A percentile compares a stretch with the other conserved stretches of the same genome.
phyloP scores from a whole-genome alignment of 2,113 vertebrate species.

The Megaceryle maxima region DNA sequence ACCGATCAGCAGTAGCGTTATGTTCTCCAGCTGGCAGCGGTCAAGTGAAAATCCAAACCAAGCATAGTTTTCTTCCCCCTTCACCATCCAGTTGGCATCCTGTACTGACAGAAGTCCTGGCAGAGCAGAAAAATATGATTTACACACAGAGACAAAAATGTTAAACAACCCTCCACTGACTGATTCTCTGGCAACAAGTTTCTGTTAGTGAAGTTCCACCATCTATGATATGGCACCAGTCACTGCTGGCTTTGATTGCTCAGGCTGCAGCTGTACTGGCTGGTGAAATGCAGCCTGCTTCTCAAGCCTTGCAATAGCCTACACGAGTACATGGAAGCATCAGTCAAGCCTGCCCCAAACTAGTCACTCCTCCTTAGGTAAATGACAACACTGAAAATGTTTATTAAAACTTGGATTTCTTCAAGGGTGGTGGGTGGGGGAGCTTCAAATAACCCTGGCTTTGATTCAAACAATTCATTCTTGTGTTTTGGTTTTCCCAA shows the following conservation, averaged over 20 bases:
- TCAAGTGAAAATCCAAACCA: conserved; percentile 80
- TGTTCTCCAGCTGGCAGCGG: conserved; percentile 17
- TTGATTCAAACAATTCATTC: background rate
- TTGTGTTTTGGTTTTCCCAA: background rate
- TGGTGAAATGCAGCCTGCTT: background rate
- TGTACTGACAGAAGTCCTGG: conserved; percentile 58
- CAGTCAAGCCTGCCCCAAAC: background rate
- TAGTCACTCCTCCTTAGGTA: background rate
- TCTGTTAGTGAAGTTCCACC: background rate
- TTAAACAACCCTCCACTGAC: background rate
- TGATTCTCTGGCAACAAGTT: background rate
- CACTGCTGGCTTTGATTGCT: background rate
- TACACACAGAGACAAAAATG: background rate
- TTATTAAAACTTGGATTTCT: background rate
- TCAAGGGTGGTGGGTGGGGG: background rate
- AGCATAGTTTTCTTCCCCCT: conserved; percentile 72
- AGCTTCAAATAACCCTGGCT: background rate
- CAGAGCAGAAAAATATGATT: background rate
- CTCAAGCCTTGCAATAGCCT: background rate
- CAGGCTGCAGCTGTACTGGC: background rate
- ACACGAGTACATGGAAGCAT: background rate
- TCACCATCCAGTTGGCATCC: conserved; percentile 72
- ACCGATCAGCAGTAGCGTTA: conserved; percentile 71
- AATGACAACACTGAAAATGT: background rate
- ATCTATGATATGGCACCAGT: background rate